Conservation (phyloP, 92 coral and sea anemone genomes). For the Siderastrea radians region DNA sequence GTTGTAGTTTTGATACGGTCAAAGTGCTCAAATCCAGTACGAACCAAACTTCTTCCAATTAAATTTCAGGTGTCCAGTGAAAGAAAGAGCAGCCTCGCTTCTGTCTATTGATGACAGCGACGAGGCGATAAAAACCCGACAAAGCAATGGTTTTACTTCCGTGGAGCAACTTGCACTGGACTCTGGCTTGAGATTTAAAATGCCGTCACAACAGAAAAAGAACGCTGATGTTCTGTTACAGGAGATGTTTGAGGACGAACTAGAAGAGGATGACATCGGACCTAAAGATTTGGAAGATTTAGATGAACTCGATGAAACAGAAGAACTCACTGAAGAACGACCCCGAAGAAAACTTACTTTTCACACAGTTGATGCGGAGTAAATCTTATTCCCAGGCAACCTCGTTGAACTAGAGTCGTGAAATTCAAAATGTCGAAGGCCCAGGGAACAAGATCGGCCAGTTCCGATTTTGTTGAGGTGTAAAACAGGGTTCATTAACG, state of each 20-base stretch:
- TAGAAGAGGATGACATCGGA: constrained; percentile 89
- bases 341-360: constrained; percentile 77
- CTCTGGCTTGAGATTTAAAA: constrained; percentile 83
- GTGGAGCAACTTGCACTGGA: constrained; percentile 83
- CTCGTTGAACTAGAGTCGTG: no score
- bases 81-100: constrained; percentile 78
- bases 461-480: no score
- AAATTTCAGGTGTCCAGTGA: constrained; percentile 82
- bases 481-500: no score
- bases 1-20: background rate
- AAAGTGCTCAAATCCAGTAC: background rate
- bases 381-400: background rate
- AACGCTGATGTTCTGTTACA: constrained; percentile 93
- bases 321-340: constrained; percentile 52
- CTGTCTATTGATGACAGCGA: constrained; percentile 60
- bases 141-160: constrained; percentile 35
- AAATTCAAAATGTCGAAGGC: no score
- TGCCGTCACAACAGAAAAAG: constrained; percentile 92
- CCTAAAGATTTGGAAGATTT: constrained; percentile 85
- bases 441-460: no score
- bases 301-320: constrained; percentile 85
- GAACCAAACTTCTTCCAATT: background rate
- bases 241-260: constrained; percentile 97
- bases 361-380: constrained; percentile 69
- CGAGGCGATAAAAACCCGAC: constrained; percentile 3